Percentiles rank a stretch among this genome's conserved stretches.
These are phyloP conservation scores for Dryocosmus kuriphilus DNA, from an alignment of 2,888 invertebrate genomes.

Conservation along the genomic window DNA sequence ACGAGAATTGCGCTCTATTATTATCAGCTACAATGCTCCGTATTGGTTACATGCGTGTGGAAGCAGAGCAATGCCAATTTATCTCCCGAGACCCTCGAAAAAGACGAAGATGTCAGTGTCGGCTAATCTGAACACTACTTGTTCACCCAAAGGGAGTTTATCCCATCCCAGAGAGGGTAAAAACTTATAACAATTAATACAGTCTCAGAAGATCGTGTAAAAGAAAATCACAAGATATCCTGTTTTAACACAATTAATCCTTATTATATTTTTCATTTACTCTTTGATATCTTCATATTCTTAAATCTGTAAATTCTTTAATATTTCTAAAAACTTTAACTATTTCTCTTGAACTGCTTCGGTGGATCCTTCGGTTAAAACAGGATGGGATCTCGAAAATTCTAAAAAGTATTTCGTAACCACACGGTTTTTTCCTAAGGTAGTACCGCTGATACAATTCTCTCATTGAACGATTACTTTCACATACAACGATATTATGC, in stretches of 20 bases:
- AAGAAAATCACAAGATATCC: constrained; percentile 21
- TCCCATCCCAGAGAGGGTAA: not conserved
- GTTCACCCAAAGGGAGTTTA: not conserved
- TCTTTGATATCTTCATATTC: constrained; percentile 17
- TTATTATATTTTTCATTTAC: constrained; percentile 31
- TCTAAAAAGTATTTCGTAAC: constrained; percentile 29
- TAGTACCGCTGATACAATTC: constrained; percentile 38
- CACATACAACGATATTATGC: constrained; percentile 62
- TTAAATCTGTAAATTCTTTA: constrained; percentile 17
- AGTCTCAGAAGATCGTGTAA: constrained; percentile 12
- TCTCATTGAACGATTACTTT: constrained; percentile 39
- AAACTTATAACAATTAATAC: not conserved
- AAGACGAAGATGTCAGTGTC: not conserved
- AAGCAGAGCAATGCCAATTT: constrained; percentile 19
- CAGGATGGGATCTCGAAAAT: constrained; percentile 5
- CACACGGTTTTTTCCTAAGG: constrained; percentile 37
- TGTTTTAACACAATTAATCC: constrained; percentile 14
- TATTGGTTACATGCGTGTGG: constrained; percentile 27
- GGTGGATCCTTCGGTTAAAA: not conserved
- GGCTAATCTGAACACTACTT: not conserved
- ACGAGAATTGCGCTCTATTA: constrained; percentile 36
- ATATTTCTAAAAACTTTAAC: not conserved
- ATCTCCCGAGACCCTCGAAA: constrained; percentile 7
- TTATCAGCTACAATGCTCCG: constrained; percentile 39
- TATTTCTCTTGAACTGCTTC: not conserved